A percentile compares a stretch with the other conserved stretches of the same genome.
Conservation (phyloP, 2,888 invertebrate species). For the Dryobota labecula region DNA sequence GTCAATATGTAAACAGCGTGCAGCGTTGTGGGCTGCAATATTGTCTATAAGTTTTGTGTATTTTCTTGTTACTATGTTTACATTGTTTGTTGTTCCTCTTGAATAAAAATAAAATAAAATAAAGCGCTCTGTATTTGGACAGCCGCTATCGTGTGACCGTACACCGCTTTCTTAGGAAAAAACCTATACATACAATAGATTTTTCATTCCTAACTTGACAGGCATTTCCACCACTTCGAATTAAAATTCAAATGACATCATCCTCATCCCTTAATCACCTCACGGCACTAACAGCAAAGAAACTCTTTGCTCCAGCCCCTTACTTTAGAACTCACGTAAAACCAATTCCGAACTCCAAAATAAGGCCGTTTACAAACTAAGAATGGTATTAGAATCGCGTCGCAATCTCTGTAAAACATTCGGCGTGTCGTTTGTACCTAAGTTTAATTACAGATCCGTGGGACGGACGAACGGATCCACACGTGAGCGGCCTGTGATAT, state of each 20-base stretch:
- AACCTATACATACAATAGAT: background rate
- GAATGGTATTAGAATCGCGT: conserved; percentile 66
- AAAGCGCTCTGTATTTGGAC: background rate
- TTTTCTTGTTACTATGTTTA: no score
- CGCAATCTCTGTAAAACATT: conserved; percentile 66
- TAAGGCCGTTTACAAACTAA: conserved; percentile 65
- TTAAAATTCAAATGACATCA: conserved; percentile 35
- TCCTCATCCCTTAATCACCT: conserved; percentile 37
- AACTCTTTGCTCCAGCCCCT: conserved; percentile 23
- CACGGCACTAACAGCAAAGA: conserved; percentile 19
- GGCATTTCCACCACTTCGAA: background rate
- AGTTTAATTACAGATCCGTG: conserved; percentile 77
- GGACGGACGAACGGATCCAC: conserved; percentile 69
- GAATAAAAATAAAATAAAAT: no score
- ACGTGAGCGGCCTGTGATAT: conserved; percentile 86
- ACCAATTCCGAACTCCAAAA: conserved; percentile 57
- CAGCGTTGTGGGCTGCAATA: no score
- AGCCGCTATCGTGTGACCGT: no score
- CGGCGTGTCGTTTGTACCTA: conserved; percentile 73
- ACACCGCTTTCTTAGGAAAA: no score
- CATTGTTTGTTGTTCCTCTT: no score
- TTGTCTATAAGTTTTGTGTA: no score
- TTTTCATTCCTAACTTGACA: background rate
- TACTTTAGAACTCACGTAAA: conserved; percentile 51
- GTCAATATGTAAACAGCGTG: no score